Evolutionary conservation across 2,113 vertebrate species (phyloP).

Genomic region (Sturnira hondurensis): DNA sequence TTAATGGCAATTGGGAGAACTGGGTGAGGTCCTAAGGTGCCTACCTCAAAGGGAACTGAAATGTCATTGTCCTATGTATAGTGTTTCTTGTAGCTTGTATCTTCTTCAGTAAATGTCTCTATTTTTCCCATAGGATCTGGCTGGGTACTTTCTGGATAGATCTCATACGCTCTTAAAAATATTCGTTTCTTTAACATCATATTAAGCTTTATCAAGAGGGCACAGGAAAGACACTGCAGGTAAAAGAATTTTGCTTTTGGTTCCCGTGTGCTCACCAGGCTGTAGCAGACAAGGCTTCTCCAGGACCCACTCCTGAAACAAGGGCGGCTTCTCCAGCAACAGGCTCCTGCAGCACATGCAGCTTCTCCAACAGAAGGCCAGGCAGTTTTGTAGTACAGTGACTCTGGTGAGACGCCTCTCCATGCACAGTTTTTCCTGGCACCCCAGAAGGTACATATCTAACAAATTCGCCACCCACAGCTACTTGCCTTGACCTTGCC

Average conservation of each 20-base stretch:
- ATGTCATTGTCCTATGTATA: too few relatives aligned
- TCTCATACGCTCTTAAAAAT: neutral
- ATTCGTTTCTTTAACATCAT: neutral
- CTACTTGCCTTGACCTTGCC: neutral
- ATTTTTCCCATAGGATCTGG: too few relatives aligned
- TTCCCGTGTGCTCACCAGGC: neutral
- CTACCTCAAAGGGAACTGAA: too few relatives aligned
- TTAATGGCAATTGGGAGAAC: too few relatives aligned
- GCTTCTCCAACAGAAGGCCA: neutral
- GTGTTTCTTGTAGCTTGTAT: too few relatives aligned
- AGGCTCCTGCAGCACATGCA: neutral
- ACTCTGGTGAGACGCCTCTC: neutral
- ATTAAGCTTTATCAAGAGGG: neutral
- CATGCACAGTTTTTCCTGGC: neutral
- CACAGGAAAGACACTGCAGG: neutral
- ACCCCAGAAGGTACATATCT: neutral
- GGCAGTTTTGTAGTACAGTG: neutral
- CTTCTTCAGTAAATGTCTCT: too few relatives aligned
- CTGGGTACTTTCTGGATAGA: too few relatives aligned
- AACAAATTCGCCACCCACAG: neutral
- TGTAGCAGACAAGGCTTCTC: neutral
- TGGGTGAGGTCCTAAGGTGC: too few relatives aligned
- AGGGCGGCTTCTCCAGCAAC: neutral
- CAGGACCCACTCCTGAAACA: neutral
- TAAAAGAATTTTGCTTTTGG: neutral